These are phyloP conservation scores for Montipora cactus DNA, from an alignment of 64 coral and sea anemone species.

Conservation along the genomic window DNA sequence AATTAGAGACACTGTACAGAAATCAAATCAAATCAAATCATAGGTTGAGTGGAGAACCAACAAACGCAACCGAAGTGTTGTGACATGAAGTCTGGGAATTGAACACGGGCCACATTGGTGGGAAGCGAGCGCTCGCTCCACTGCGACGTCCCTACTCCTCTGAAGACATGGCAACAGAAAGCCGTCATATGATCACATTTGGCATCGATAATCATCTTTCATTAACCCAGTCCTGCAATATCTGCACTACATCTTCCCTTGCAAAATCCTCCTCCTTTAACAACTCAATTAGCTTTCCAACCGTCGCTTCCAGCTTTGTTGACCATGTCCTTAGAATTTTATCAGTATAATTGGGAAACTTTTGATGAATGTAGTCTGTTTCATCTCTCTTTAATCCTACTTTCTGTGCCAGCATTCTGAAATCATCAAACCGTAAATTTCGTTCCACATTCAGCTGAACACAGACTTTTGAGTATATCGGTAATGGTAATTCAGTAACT, in stretches of 20 bases:
- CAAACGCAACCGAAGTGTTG: too few species aligned
- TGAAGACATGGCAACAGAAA: too few species aligned
- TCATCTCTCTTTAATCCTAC: constrained; percentile 7
- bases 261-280: constrained; percentile 12
- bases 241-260: constrained; percentile 2
- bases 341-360: background rate
- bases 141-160: too few species aligned
- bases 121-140: too few species aligned
- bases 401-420: constrained; percentile 24
- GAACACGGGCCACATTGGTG: too few species aligned
- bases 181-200: background rate
- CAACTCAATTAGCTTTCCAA: constrained; percentile 7
- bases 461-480: background rate
- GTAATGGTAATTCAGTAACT: background rate
- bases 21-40: too few species aligned
- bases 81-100: too few species aligned
- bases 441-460: background rate
- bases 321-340: constrained; percentile 29
- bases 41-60: too few species aligned
- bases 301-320: background rate
- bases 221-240: constrained; percentile 14
- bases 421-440: background rate
- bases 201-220: background rate
- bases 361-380: background rate
- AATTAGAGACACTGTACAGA: too few species aligned